phyloP scores from a whole-genome alignment of 1,140 invertebrate genomes.

The Pemphigus obesinymphae region DNA sequence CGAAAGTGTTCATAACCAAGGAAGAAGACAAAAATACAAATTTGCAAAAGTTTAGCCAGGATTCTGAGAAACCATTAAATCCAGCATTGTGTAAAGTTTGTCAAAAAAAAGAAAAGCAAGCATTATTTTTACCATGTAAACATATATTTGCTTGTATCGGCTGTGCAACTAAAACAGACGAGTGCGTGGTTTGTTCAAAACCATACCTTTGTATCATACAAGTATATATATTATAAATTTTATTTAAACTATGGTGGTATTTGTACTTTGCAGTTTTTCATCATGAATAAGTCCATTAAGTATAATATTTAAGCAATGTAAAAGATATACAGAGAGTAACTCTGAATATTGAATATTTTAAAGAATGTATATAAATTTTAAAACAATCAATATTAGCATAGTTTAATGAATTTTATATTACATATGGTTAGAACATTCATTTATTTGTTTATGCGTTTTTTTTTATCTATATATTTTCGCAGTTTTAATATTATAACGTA shows the following conservation, averaged over 20 bases:
- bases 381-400: no score
- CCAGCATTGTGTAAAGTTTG: slow-evolving; percentile 65
- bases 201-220: slow-evolving; percentile 65
- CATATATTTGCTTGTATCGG: slow-evolving; percentile 79
- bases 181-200: slow-evolving; percentile 76
- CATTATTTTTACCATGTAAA: slow-evolving; percentile 80
- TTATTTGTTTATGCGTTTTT: no score
- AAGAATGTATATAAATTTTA: no score
- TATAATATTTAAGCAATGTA: no score
- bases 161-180: slow-evolving; percentile 69
- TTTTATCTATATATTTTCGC: no score
- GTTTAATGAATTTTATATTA: no score
- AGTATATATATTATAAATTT: slow-evolving; percentile 65
- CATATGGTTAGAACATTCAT: no score
- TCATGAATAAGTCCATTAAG: not conserved
- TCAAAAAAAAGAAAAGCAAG: slow-evolving; percentile 71
- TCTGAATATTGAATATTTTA: no score
- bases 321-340: no score
- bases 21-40: slow-evolving; percentile 63
- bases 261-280: not conserved
- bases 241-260: not conserved
- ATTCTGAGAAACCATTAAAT: not conserved
- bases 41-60: no score
- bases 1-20: slow-evolving; percentile 61
- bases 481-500: no score